These are phyloP conservation scores for Heliconius hortense DNA, from an alignment of 2,888 invertebrate genomes.

Conservation along the genomic window DNA sequence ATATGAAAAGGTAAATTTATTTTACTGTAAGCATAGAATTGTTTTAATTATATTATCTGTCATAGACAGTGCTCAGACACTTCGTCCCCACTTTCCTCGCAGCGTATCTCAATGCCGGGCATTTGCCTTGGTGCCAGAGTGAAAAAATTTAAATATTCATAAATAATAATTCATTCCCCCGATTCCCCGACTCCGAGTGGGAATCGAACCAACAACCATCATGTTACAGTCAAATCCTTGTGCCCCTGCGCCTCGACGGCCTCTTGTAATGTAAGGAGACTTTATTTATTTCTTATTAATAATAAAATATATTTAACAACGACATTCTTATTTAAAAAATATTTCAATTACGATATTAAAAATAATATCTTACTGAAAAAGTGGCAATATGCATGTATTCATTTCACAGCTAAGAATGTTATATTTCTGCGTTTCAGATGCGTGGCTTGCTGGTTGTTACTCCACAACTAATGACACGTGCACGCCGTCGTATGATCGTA, in stretches of 20 bases:
- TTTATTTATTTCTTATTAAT: neutral
- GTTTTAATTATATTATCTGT: neutral
- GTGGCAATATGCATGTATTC: neutral
- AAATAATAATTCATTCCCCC: too few species aligned
- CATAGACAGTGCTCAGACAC: too few species aligned
- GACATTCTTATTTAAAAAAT: neutral
- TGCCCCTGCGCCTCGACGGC: too few species aligned
- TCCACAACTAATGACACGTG: slow-evolving; percentile 96
- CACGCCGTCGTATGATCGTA: slow-evolving; percentile 96
- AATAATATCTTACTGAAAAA: neutral
- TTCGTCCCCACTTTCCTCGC: too few species aligned
- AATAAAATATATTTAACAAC: neutral
- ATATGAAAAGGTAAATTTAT: slow-evolving; percentile 87
- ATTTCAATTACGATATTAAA: neutral
- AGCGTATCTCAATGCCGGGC: too few species aligned
- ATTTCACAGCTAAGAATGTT: neutral
- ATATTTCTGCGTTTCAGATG: slow-evolving; percentile 79
- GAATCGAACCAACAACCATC: too few species aligned
- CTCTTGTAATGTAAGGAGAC: neutral
- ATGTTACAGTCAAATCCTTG: too few species aligned
- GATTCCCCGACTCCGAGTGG: too few species aligned
- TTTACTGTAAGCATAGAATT: neutral
- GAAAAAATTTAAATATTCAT: too few species aligned
- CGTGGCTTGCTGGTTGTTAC: slow-evolving; percentile 95
- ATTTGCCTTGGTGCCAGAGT: too few species aligned